Conservation (phyloP, 2,888 invertebrate genomes). For the Papilio demoleus region DNA sequence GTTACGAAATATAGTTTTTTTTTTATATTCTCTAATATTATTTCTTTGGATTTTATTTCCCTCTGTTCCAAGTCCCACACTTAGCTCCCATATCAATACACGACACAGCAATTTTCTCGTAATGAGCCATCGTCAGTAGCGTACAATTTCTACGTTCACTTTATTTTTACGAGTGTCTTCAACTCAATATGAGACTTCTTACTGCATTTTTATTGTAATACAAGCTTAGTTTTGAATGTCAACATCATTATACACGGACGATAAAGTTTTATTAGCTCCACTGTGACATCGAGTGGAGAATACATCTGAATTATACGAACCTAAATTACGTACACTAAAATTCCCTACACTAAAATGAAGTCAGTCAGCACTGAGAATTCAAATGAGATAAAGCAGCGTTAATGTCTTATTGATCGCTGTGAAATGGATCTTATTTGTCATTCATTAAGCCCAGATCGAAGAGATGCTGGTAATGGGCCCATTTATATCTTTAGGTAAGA, state of each 20-base stretch:
- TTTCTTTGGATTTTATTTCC: neutral
- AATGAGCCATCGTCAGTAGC: slow-evolving; percentile 44
- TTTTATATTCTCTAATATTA: no score
- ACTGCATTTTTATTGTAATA: slow-evolving; percentile 63
- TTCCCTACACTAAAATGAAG: slow-evolving; percentile 42
- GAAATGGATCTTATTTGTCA: slow-evolving; percentile 75
- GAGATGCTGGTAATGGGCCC: slow-evolving; percentile 75
- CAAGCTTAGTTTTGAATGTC: slow-evolving; percentile 56
- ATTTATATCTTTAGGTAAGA: slow-evolving; percentile 62
- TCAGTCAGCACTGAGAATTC: slow-evolving; percentile 42
- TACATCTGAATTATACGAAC: slow-evolving; percentile 31
- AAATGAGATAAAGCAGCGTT: slow-evolving; percentile 38
- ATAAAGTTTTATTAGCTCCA: slow-evolving; percentile 54
- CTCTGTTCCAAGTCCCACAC: neutral
- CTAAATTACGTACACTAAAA: slow-evolving; percentile 37
- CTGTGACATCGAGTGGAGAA: slow-evolving; percentile 40
- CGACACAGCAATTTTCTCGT: slow-evolving; percentile 27
- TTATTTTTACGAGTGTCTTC: slow-evolving; percentile 40
- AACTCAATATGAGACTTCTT: slow-evolving; percentile 48
- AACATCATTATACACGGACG: slow-evolving; percentile 54
- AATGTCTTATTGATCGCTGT: slow-evolving; percentile 66
- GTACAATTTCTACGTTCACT: slow-evolving; percentile 41
- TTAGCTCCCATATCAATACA: slow-evolving; percentile 35
- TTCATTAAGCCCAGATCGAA: slow-evolving; percentile 75
- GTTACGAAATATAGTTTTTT: no score